A percentile compares a stretch with the other conserved stretches of the same genome.
Conservation (phyloP, 1,140 invertebrate species). For the Aphaenogaster floridana region DNA sequence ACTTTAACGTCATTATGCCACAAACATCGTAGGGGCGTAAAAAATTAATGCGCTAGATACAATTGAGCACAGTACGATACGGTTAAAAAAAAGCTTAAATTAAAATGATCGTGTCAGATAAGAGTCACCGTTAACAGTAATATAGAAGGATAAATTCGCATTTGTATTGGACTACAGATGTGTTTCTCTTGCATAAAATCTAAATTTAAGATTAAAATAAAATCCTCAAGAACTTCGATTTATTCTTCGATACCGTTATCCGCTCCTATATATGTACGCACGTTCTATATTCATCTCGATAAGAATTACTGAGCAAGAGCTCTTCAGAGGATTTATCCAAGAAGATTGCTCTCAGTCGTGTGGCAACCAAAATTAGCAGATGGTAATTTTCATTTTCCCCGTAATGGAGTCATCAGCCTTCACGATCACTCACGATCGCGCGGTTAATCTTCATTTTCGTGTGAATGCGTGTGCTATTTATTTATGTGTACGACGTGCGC, state of each 20-base stretch:
- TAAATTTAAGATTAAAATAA: slow-evolving; percentile 15
- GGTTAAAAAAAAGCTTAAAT: neutral
- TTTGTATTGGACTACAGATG: neutral
- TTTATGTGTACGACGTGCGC: neutral
- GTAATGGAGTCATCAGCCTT: slow-evolving; percentile 1
- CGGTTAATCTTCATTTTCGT: neutral
- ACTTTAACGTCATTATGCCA: neutral
- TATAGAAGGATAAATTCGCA: neutral
- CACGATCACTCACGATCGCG: neutral
- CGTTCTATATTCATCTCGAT: slow-evolving; percentile 6
- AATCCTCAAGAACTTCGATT: neutral
- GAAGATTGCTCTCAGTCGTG: neutral
- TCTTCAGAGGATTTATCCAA: neutral
- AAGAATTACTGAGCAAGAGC: slow-evolving; percentile 1
- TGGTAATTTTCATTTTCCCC: slow-evolving; percentile 16
- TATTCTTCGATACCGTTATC: neutral
- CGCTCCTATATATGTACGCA: neutral
- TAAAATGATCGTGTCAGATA: neutral
- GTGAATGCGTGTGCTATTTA: slow-evolving; percentile 26
- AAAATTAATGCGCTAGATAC: neutral
- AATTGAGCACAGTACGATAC: neutral
- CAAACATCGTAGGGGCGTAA: neutral
- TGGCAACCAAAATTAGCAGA: slow-evolving; percentile 29
- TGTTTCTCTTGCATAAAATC: neutral
- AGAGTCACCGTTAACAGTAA: neutral